Base-by-base conservation (phyloP, 92 coral and sea anemone genomes). In the Epizoanthus rinbou region DNA sequence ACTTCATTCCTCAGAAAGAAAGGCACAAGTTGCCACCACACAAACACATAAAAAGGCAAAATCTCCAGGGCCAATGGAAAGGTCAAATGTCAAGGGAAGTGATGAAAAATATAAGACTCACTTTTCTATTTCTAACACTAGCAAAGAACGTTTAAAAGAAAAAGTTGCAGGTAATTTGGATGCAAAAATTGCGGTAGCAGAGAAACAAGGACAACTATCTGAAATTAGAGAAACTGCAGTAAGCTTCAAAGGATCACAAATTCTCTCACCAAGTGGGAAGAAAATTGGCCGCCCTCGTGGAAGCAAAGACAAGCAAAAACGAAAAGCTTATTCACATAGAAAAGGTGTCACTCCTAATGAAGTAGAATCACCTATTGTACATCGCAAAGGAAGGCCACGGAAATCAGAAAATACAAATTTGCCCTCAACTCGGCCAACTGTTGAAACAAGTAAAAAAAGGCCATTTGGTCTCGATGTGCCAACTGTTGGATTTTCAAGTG, bases 271-370 rank as follows among this genome's bases (percentile, higher is more conserved):
- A n/a, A 74, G 73, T 68, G 76, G 84, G 19, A 89, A 89, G 64
- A 73, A 86, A 52, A 85, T 85, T 50, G 92, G 98, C 14, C 95
- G 98, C 8, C 98, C 98, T 8, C 80, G 75, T 7, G 98, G 98
- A 1, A 91, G 95, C 87, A 93, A 91, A 76, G 95, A 93, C 67
- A 91, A 93, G 43, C 91, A 93, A 50, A 93, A 91, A 45, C 88
- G 98, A 75, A 91, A 89, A 82, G 41, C 90, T 0, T 91, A 84
- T 57, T 63, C 85, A 23, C 86, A 87, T 60, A 80, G 71, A 62
- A 78, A 63, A 17, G 57, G 39, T 17, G 47, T 9, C 16, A 11
- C 6, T 37, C 33, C 69, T 11, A 21, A 9, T 37, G 31, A 18
- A 35, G 57, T 47, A 35, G 72, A 78, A 22, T 39, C 66, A 13